Evolutionary conservation across 2,888 invertebrate genomes (phyloP), one percentile per base, ranked within the genome.

Genomic region (Mactromeris polynyma): DNA sequence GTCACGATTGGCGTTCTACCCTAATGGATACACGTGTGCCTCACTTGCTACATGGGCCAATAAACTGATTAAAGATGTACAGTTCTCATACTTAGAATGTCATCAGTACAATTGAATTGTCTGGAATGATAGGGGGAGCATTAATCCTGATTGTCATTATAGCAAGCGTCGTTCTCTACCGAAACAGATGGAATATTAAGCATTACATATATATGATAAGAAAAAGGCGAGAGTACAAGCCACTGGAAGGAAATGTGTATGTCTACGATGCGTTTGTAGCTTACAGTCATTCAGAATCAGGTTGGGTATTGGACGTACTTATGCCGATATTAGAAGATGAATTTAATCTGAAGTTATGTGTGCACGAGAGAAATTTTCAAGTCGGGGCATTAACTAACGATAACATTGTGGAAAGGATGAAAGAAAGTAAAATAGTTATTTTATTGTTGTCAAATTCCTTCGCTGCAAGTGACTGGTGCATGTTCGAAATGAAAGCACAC

Each of bases 191-290:
- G 81, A 36, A 42, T 17, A 81, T 81, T 19, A 81, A 81, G 38
- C 81, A 81, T 81, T 58, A 81, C n/a, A 58, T 81, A 19, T 81
- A 81, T 21, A n/a, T 81, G 58, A 33, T 81, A 36, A 54, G 81
- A 58, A 81, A 58, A 46, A 58, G 81, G 31, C 33, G 81, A 54
- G 54, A 81, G 19, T 81, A 81, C 36, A 21, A 6, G 11, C 36
- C 54, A 21, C n/a, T 81, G 17, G 81, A 81, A 14, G 81, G 81
- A 0, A 36, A 81, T 36, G 36, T 19, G 17, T 81, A 51, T 36
- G 11, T 58, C 1, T 81, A 81, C 51, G 81, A 81, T 38, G 81
- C 58, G 2, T 81, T 81, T 58, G 81, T 81, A 33, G 81, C 54
- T 58, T 81, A 81, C 38, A 58, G 51, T n/a, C 9, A 54, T 21